These are phyloP conservation scores for Augiades crinisus DNA, from an alignment of 2,888 invertebrate species.

Conservation along the genomic window DNA sequence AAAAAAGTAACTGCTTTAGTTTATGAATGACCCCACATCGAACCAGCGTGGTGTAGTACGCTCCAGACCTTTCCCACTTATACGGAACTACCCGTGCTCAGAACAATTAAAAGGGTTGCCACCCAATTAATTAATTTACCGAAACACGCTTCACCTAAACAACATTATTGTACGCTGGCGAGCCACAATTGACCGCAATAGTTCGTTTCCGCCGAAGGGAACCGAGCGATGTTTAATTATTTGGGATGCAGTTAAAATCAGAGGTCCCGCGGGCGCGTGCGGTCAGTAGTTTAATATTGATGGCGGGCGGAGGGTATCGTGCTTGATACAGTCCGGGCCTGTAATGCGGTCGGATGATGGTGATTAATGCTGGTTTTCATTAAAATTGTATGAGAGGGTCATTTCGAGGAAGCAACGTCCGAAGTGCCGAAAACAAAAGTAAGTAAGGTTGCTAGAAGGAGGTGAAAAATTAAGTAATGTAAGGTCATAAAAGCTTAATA, in stretches of 20 bases:
- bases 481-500: too few relatives aligned
- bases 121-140: too few relatives aligned
- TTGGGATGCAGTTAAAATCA: conserved; percentile 7
- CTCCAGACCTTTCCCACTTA: too few relatives aligned
- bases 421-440: too few relatives aligned
- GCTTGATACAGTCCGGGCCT: conserved; percentile 2
- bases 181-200: background rate
- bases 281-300: conserved; percentile 8
- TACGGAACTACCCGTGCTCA: too few relatives aligned
- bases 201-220: background rate
- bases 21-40: too few relatives aligned
- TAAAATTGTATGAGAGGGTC: conserved; percentile 1
- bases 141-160: background rate
- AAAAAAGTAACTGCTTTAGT: too few relatives aligned
- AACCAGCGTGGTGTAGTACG: too few relatives aligned
- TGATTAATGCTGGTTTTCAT: background rate
- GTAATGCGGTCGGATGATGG: background rate
- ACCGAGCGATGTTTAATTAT: conserved; percentile 3
- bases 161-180: background rate
- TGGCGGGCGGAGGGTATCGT: background rate
- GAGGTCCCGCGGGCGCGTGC: background rate
- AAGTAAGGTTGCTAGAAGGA: too few relatives aligned
- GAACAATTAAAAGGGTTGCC: too few relatives aligned
- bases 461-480: too few relatives aligned
- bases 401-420: background rate